Percentiles rank a stretch among this genome's conserved stretches.
Evolutionary conservation across 2,113 vertebrate species (phyloP).

Genomic region (Salminus brasiliensis): DNA sequence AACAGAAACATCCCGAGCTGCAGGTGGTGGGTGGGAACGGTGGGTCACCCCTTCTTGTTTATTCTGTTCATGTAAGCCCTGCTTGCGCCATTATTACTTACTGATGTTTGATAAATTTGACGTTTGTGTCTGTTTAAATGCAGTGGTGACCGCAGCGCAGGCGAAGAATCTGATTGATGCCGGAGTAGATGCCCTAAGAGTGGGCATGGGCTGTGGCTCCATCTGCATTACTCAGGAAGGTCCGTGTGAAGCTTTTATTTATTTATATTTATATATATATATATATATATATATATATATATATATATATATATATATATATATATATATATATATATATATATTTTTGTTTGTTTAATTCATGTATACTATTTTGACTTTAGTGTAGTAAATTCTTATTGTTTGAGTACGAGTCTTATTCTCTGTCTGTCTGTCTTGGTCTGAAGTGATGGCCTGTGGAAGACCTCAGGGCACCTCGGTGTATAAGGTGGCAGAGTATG

Average conservation of each 20-base stretch:
- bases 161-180: conserved; percentile 93
- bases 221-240: conserved; percentile 96
- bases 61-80: background rate
- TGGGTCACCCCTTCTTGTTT: conserved; percentile 62
- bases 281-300: too few species aligned
- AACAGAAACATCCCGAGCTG: conserved; percentile 89
- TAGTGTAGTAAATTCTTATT: too few species aligned
- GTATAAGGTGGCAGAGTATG: conserved; percentile 91
- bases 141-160: conserved; percentile 93
- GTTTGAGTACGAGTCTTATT: background rate
- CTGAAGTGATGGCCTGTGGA: conserved; percentile 89
- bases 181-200: conserved; percentile 87
- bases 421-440: background rate
- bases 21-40: conserved; percentile 92
- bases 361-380: too few species aligned
- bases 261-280: background rate
- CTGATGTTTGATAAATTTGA: background rate
- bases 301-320: too few species aligned
- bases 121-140: background rate
- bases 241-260: background rate
- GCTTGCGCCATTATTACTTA: background rate
- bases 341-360: too few species aligned
- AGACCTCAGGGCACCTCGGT: conserved; percentile 89
- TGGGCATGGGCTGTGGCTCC: conserved; percentile 92
- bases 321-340: too few species aligned